Evolutionary conservation across 2,888 invertebrate genomes (phyloP).

Genomic region (Drosophila paranaensis): DNA sequence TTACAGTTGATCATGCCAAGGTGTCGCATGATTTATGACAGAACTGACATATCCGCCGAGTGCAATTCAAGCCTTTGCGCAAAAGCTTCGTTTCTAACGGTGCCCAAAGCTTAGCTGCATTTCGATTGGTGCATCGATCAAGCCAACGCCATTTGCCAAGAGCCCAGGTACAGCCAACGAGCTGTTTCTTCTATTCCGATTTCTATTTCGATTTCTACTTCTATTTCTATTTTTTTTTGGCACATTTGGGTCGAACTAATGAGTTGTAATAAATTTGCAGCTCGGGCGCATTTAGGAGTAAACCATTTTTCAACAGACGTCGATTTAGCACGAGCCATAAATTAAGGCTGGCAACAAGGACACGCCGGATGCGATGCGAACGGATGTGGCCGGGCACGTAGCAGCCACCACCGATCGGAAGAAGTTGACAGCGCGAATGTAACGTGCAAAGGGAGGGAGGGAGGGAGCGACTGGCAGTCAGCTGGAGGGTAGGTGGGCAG

Average conservation of each 20-base stretch:
- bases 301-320: slow-evolving; percentile 75
- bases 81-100: slow-evolving; percentile 17
- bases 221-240: neutral
- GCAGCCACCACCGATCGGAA: slow-evolving; percentile 60
- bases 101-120: slow-evolving; percentile 16
- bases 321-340: slow-evolving; percentile 79
- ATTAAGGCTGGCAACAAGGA: slow-evolving; percentile 61
- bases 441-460: slow-evolving; percentile 20
- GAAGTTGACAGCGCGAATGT: slow-evolving; percentile 48
- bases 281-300: slow-evolving; percentile 50
- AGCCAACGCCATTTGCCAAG: slow-evolving; percentile 13
- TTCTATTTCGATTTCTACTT: neutral
- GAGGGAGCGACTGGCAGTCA: neutral
- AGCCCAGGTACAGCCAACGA: slow-evolving; percentile 37
- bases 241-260: slow-evolving; percentile 69
- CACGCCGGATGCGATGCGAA: slow-evolving; percentile 35
- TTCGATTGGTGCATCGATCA: slow-evolving; percentile 13
- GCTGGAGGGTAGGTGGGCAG: slow-evolving; percentile 16
- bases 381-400: slow-evolving; percentile 73
- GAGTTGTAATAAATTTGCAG: slow-evolving; percentile 74
- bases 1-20: neutral
- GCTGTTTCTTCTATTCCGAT: neutral
- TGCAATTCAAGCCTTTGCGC: too few species aligned
- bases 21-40: neutral
- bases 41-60: neutral